These are phyloP conservation scores for Serrognathus titanus DNA, from an alignment of 2,888 invertebrate genomes.

Conservation along the genomic window DNA sequence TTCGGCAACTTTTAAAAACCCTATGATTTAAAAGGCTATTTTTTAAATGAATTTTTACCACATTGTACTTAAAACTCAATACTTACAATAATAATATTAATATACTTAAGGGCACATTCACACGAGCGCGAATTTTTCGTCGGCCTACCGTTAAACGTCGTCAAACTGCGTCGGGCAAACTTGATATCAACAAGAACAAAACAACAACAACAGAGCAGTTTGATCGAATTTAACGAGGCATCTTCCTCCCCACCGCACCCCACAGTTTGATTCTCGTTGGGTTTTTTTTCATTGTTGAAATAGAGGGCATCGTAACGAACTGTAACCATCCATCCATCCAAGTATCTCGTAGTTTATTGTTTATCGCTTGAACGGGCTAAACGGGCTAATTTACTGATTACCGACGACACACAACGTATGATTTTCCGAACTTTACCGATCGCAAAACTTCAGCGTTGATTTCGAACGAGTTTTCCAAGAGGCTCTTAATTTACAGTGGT, in stretches of 20 bases:
- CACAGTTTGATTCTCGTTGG: no score
- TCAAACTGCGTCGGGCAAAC: slow-evolving; percentile 14
- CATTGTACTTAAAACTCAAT: no score
- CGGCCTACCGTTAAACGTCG: neutral
- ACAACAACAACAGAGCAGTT: neutral
- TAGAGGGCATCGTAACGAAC: neutral
- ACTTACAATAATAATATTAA: no score
- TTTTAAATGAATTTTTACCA: no score
- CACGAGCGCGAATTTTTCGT: neutral
- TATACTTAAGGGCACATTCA: neutral
- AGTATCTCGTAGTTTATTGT: neutral
- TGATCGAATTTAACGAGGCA: neutral
- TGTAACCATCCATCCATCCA: neutral
- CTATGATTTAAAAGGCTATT: neutral
- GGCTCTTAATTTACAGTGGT: slow-evolving; percentile 10
- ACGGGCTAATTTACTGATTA: slow-evolving; percentile 12
- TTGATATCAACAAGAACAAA: slow-evolving; percentile 6
- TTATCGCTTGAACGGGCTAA: neutral
- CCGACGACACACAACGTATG: slow-evolving; percentile 1
- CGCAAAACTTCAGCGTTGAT: neutral
- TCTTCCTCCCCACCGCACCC: no score
- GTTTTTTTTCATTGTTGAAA: neutral
- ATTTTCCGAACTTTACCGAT: slow-evolving; percentile 2
- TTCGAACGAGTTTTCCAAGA: slow-evolving; percentile 10
- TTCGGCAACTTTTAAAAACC: neutral